A percentile compares a stretch with the other conserved stretches of the same genome.
phyloP scores from a whole-genome alignment of 2,797 vertebrate genomes.

The Pampus argenteus region DNA sequence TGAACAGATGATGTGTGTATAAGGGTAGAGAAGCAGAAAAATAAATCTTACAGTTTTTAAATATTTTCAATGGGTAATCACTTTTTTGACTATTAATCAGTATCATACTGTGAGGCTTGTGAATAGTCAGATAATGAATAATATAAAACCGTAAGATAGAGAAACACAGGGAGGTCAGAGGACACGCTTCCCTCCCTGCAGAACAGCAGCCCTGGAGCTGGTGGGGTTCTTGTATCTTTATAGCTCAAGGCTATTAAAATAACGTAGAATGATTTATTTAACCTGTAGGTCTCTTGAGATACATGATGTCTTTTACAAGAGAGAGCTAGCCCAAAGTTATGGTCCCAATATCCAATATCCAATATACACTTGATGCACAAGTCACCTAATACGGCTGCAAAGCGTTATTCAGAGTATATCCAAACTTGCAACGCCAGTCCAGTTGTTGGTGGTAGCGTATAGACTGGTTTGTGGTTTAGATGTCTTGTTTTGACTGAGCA shows the following conservation, averaged over 20 bases:
- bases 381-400: not conserved
- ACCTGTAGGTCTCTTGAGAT: too few relatives aligned
- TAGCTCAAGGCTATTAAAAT: conserved; percentile 12
- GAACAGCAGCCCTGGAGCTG: conserved; percentile 1
- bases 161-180: conserved; percentile 17
- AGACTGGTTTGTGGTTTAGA: too few relatives aligned
- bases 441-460: too few relatives aligned
- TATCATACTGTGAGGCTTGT: not conserved
- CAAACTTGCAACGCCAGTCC: not conserved
- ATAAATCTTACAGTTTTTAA: not conserved
- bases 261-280: not conserved
- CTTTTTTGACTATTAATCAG: conserved; percentile 4
- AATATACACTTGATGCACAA: not conserved
- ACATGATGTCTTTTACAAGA: too few relatives aligned
- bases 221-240: not conserved
- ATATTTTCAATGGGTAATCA: not conserved
- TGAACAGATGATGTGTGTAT: not conserved
- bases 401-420: too few relatives aligned
- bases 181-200: not conserved
- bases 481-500: too few relatives aligned
- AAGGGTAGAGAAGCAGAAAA: not conserved
- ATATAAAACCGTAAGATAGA: conserved; percentile 11
- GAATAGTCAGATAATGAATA: conserved; percentile 3
- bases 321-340: too few relatives aligned
- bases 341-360: not conserved